These are phyloP conservation scores for Callorhinus ursinus DNA, from an alignment of 2,113 vertebrate species.

Conservation along the genomic window DNA sequence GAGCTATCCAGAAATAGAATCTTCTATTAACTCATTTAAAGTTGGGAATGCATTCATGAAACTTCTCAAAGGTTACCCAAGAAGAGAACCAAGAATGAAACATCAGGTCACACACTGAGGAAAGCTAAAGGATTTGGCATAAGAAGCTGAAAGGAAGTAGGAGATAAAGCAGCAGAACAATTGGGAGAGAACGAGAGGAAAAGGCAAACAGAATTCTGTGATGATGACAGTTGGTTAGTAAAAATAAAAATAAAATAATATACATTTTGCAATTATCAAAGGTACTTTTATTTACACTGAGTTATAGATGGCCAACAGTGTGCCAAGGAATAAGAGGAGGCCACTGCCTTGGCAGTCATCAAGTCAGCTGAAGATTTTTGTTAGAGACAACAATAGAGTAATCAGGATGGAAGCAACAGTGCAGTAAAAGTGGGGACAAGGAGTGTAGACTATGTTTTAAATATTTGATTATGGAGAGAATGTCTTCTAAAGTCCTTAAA, in stretches of 20 bases:
- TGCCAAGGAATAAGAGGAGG: neutral
- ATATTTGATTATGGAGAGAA: neutral
- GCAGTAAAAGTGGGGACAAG: neutral
- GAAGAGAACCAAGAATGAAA: neutral
- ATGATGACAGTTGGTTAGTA: neutral
- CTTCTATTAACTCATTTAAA: slow-evolving; percentile 11
- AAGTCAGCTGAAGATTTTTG: neutral
- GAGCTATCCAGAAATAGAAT: neutral
- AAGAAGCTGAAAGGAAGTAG: neutral
- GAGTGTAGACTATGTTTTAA: neutral
- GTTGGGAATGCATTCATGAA: neutral
- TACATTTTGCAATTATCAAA: neutral
- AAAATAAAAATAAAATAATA: neutral
- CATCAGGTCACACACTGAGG: neutral
- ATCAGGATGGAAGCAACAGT: neutral
- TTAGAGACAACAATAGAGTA: neutral
- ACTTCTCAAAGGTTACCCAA: neutral
- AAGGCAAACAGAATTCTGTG: neutral
- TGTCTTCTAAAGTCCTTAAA: neutral
- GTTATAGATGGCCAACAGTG: neutral
- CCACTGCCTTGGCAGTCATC: neutral
- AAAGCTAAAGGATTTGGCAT: neutral
- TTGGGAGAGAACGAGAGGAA: neutral
- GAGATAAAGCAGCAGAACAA: neutral
- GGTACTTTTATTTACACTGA: neutral